Evolutionary conservation across 2,113 vertebrate species (phyloP), one percentile per base, ranked within the genome.

Genomic region (Aphyosemion australe): DNA sequence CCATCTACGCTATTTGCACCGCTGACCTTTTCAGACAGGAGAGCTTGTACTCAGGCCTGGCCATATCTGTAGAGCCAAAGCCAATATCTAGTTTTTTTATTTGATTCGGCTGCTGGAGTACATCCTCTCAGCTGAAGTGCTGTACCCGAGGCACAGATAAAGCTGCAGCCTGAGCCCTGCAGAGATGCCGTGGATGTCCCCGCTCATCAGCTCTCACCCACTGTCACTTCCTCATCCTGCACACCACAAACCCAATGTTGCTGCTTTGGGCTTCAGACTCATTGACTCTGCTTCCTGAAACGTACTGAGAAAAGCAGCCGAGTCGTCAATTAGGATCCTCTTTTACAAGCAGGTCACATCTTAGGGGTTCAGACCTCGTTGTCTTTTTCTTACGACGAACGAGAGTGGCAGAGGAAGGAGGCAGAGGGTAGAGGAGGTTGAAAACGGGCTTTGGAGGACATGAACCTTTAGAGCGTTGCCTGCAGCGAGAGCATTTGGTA

Each of bases 1-100:
- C 70, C 16, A 59, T 26, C 54, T 50, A 54, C 50, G 60, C 72
- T 60, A 48, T 69, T 85, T 80, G 69, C 74, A 76, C 83, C 56
- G 15, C 59, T 84, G 83, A 91, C 86, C 83, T 88, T 89, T 88
- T 72, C 65, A 71, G 59, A 80, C 78, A 65, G 81, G 52, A 73
- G 53, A 8, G 19, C 67, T 68, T 49, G 69, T 69, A 72, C 74
- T 61, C 68, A 18, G 68, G 53, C 31, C 26, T 1, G 43, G 49
- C 55, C 62, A 49, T 14, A 70, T 84, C 80, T 60, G 59, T 42
- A 62, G 71, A 81, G 70, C 69, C 76, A 57, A 79, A 76, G 53
- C 82, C 80, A 80, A 76, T 85, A 87, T 83, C 67, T 56, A 45
- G 37, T 74, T 76, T 83, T n/a, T 87, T 84, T 74, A 80, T 90